phyloP scores from a whole-genome alignment of 2,113 vertebrate species.

The Xiphophorus hellerii region DNA sequence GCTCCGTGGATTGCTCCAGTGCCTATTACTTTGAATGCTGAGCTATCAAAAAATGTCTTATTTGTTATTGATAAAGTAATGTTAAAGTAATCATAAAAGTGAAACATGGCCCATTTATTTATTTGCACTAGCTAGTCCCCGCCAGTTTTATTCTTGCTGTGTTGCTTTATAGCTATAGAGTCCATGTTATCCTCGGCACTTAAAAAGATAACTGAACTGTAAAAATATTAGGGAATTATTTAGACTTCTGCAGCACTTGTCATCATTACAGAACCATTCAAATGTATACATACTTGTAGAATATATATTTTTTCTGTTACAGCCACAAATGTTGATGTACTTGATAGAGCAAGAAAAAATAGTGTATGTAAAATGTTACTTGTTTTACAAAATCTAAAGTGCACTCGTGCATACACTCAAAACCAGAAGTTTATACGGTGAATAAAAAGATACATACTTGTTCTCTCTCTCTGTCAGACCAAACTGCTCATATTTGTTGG shows the following conservation, averaged over 20 bases:
- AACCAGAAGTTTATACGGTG: too few species aligned
- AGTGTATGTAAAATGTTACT: too few species aligned
- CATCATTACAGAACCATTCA: neutral
- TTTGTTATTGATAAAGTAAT: slow-evolving; percentile 80
- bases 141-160: slow-evolving; percentile 42
- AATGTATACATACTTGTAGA: neutral
- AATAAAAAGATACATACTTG: too few species aligned
- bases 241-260: slow-evolving; percentile 34
- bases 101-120: slow-evolving; percentile 65
- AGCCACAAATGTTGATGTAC: neutral
- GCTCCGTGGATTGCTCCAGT: slow-evolving; percentile 63
- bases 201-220: slow-evolving; percentile 64
- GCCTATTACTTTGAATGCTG: slow-evolving; percentile 72
- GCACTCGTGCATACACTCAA: neutral
- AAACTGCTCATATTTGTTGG: neutral
- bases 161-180: slow-evolving; percentile 65
- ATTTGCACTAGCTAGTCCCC: slow-evolving; percentile 40
- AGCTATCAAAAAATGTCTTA: slow-evolving; percentile 74
- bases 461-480: too few species aligned
- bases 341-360: neutral
- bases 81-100: slow-evolving; percentile 69
- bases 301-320: neutral
- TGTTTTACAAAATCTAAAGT: neutral
- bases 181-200: slow-evolving; percentile 63
- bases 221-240: slow-evolving; percentile 60